Evolutionary conservation across 2,797 vertebrate species (phyloP), one percentile per base, ranked within the genome.

Genomic region (Oreonectes daqikongensis): DNA sequence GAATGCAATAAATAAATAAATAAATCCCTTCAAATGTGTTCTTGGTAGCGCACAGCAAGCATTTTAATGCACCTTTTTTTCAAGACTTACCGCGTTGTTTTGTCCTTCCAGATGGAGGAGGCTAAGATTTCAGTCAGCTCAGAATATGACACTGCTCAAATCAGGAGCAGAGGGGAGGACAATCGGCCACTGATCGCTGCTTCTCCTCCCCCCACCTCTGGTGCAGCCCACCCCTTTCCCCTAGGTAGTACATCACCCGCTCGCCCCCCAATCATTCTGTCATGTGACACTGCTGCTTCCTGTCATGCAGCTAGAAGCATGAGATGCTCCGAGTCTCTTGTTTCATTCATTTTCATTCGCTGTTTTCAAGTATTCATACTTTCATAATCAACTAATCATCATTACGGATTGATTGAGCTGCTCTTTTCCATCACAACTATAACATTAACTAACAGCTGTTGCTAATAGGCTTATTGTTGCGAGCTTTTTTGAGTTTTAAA

Each of bases 131-230:
- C 95, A 96, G 92, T 97, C 96, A 89, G 95, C 95, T 94, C 96
- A 98, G 95, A 95, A 97, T 93, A 93, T 96, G 95, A 96, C 94
- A 92, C 95, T 99, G 95, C 96, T 99, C 95, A 96, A 96, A 94
- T 94, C 94, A 91, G 94, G 93, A 95, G 93, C 95, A 94, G 95
- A 96, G 94, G 94, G 95, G 95, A 97, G 95, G 95, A 97, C 95
- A 94, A 93, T 95, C 93, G 95, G 94, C 95, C 93, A 92, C 95
- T 96, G 94, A 94, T 98, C 97, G 95, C 93, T 92, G 92, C 94
- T 92, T 92, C 92, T 92, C 90, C 94, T 95, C 87, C 90, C 89
- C 89, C 86, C 84, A 84, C 82, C 72, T 75, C 63, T 82, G 86
- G 85, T 86, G 83, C 83, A 87, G 86, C 88, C 87, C 85, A 84